Percentiles rank a stretch among this genome's conserved stretches.
Conservation (phyloP, 2,113 vertebrate genomes). For the Perca fluviatilis region DNA sequence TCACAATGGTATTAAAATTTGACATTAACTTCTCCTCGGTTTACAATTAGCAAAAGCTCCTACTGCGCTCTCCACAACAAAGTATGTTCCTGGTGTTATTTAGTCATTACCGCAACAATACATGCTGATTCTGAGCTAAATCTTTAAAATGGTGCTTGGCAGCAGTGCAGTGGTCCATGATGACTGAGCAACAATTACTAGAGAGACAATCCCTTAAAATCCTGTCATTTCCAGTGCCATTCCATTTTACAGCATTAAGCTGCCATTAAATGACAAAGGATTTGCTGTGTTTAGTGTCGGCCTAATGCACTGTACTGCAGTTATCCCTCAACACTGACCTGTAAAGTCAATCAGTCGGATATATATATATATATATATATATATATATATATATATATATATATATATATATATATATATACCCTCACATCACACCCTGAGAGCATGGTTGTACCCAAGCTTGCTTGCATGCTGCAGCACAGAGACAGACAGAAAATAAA, state of each 20-base stretch:
- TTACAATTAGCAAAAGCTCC: not conserved
- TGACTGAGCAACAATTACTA: slow-evolving; percentile 67
- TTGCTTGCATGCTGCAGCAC: slow-evolving; percentile 16
- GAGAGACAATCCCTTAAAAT: slow-evolving; percentile 74
- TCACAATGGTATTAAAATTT: not conserved
- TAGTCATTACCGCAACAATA: slow-evolving; percentile 10
- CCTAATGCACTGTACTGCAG: slow-evolving; percentile 53
- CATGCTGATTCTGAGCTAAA: slow-evolving; percentile 8
- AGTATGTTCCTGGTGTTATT: slow-evolving; percentile 14
- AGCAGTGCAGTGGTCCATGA: slow-evolving; percentile 30
- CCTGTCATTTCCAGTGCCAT: slow-evolving; percentile 49
- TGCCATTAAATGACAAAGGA: slow-evolving; percentile 76
- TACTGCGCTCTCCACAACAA: not conserved
- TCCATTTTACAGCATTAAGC: slow-evolving; percentile 70
- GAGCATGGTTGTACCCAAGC: slow-evolving; percentile 14
- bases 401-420: slow-evolving; percentile 44
- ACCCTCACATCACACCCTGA: slow-evolving; percentile 33
- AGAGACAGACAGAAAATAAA: slow-evolving; percentile 5
- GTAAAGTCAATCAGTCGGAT: slow-evolving; percentile 57
- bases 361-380: slow-evolving; percentile 43
- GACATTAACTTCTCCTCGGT: not conserved
- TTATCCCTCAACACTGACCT: slow-evolving; percentile 54
- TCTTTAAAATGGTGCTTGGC: slow-evolving; percentile 39
- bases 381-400: slow-evolving; percentile 45
- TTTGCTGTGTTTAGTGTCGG: slow-evolving; percentile 61